phyloP scores from a whole-genome alignment of 35 echinoderm and acorn worm genomes.

The Diadema setosum region DNA sequence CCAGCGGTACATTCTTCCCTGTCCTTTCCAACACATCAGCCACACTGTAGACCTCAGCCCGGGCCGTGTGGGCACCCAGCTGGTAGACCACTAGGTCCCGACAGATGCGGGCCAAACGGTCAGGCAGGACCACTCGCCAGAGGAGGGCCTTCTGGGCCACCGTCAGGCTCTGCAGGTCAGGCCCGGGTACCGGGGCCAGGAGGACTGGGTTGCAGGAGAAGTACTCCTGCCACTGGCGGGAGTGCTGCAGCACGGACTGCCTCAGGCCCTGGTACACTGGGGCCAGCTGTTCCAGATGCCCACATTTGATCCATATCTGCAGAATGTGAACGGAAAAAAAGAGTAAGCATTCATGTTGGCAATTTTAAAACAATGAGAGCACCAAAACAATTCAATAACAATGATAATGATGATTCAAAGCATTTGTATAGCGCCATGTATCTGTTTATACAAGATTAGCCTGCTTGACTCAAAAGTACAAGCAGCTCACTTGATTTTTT shows the following conservation, averaged over 20 bases:
- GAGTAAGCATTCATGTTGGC: not conserved
- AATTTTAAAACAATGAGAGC: not conserved
- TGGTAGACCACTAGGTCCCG: constrained; percentile 73
- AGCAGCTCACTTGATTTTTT: no score
- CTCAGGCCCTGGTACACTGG: constrained; percentile 54
- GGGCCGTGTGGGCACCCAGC: constrained; percentile 51
- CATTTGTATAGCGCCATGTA: no score
- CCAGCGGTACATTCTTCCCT: constrained; percentile 20
- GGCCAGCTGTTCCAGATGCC: constrained; percentile 22
- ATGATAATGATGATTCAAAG: no score
- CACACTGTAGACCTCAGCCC: constrained; percentile 5
- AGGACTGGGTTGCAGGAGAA: constrained; percentile 76
- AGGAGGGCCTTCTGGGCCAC: constrained; percentile 81
- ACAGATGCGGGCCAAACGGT: constrained; percentile 58
- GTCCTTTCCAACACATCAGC: constrained; percentile 7
- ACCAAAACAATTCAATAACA: no score
- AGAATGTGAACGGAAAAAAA: not conserved
- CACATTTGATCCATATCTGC: constrained; percentile 61
- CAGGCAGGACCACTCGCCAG: constrained; percentile 79
- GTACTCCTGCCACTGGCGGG: constrained; percentile 90
- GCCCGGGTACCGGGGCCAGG: constrained; percentile 68
- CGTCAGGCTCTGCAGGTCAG: constrained; percentile 43
- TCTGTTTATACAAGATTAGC: no score
- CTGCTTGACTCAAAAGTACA: no score
- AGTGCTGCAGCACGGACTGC: constrained; percentile 52